A percentile compares a stretch with the other conserved stretches of the same genome.
phyloP scores from a whole-genome alignment of 2,113 vertebrate species.

The Lagopus leucura region DNA sequence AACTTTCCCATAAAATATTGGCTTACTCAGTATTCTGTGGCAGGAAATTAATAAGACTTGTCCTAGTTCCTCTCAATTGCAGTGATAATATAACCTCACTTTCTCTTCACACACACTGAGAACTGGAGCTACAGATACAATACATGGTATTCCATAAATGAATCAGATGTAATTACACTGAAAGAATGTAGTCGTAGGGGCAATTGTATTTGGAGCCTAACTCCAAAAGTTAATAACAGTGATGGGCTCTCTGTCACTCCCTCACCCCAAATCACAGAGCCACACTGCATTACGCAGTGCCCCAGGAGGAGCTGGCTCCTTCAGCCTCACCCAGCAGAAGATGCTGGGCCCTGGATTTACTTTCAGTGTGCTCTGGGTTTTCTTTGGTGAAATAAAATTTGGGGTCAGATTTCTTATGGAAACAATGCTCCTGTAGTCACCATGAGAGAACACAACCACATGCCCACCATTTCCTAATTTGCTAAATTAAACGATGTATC shows the following conservation, averaged over 20 bases:
- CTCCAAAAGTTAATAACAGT: not conserved
- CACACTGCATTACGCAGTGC: not conserved
- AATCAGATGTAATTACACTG: constrained; percentile 20
- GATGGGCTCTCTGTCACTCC: not conserved
- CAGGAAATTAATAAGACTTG: constrained; percentile 67
- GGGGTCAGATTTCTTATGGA: constrained; percentile 16
- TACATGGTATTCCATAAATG: constrained; percentile 23
- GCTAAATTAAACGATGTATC: not conserved
- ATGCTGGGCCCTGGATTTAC: not conserved
- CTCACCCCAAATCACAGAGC: not conserved
- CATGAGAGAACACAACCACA: constrained; percentile 7
- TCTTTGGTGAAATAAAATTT: constrained; percentile 30
- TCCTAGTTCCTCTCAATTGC: constrained; percentile 63
- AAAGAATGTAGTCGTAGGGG: not conserved
- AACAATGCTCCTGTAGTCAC: constrained; percentile 3
- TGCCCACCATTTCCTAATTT: not conserved
- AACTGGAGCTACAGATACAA: constrained; percentile 61
- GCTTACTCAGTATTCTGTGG: constrained; percentile 52
- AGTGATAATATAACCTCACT: constrained; percentile 60
- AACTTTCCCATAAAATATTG: constrained; percentile 56
- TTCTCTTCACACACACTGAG: constrained; percentile 34
- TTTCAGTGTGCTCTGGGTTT: not conserved
- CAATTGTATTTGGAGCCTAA: not conserved
- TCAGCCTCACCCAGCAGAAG: constrained; percentile 17
- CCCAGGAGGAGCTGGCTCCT: not conserved